Evolutionary conservation across 1,140 invertebrate species (phyloP).

Genomic region (Ericerus pela): DNA sequence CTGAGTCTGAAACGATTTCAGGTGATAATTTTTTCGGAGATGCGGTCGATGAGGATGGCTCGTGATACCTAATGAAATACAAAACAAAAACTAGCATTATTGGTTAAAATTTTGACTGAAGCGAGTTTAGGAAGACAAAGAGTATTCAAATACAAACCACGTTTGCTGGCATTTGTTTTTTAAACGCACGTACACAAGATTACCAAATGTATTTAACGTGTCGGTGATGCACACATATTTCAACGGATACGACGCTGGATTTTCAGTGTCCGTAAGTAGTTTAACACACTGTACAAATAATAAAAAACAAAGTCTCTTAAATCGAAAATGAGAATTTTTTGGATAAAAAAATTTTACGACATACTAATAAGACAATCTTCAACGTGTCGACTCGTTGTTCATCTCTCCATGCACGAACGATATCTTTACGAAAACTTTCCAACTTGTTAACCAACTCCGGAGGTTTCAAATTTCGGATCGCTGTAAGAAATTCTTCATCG

Average conservation of each 20-base stretch:
- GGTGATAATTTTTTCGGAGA: slow-evolving; percentile 54
- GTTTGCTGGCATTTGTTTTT: slow-evolving; percentile 57
- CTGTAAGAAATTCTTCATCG: slow-evolving; percentile 25
- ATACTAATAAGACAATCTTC: slow-evolving; percentile 82
- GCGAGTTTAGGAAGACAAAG: slow-evolving; percentile 13
- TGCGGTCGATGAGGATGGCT: slow-evolving; percentile 31
- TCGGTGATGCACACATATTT: slow-evolving; percentile 95
- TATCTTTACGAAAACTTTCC: slow-evolving; percentile 75
- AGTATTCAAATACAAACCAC: slow-evolving; percentile 36
- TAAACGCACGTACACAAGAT: slow-evolving; percentile 76
- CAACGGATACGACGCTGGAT: slow-evolving; percentile 89
- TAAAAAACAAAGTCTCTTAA: slow-evolving; percentile 8
- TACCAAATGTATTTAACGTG: slow-evolving; percentile 88
- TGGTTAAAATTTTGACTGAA: neutral
- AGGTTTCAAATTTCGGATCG: slow-evolving; percentile 78
- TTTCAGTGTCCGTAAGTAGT: slow-evolving; percentile 70
- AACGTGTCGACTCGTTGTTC: slow-evolving; percentile 90
- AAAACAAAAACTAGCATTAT: slow-evolving; percentile 5
- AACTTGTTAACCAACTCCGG: slow-evolving; percentile 80
- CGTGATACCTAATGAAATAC: slow-evolving; percentile 26
- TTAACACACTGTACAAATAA: slow-evolving; percentile 65
- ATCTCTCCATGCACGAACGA: slow-evolving; percentile 76
- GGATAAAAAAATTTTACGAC: neutral
- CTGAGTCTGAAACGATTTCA: slow-evolving; percentile 66
- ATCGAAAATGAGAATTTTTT: neutral